A percentile compares a stretch with the other conserved stretches of the same genome.
phyloP scores from a whole-genome alignment of 2,797 vertebrate species.

The Sus cebifrons region DNA sequence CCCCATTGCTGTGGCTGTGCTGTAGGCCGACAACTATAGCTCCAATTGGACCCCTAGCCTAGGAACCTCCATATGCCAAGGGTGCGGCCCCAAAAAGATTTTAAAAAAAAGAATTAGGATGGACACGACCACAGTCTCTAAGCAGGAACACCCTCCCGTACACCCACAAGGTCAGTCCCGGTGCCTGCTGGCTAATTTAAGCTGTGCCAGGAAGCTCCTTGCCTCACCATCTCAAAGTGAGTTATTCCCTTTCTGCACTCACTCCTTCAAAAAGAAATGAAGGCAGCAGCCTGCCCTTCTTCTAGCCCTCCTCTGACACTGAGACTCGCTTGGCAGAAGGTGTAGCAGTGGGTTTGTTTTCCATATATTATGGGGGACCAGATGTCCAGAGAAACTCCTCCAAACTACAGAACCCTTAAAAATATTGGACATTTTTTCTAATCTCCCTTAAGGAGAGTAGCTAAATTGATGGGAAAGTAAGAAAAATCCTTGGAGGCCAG shows the following conservation, averaged over 20 bases:
- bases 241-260: neutral
- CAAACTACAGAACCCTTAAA: neutral
- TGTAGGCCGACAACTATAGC: too few species aligned
- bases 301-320: rapidly evolving
- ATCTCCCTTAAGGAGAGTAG: neutral
- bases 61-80: too few species aligned
- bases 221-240: neutral
- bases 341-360: too few species aligned
- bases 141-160: neutral
- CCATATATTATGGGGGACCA: neutral
- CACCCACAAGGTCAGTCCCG: too few species aligned
- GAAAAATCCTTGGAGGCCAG: neutral
- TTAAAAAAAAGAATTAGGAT: too few species aligned
- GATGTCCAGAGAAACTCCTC: neutral
- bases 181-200: neutral
- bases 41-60: too few species aligned
- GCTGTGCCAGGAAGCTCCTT: neutral
- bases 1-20: too few species aligned
- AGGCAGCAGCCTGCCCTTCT: neutral
- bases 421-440: too few species aligned
- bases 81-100: too few species aligned
- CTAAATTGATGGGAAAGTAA: neutral
- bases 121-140: neutral
- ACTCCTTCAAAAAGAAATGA: neutral
- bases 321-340: neutral